A percentile compares a stretch with the other conserved stretches of the same genome.
Conservation (phyloP, 2,797 vertebrate species). For the Okamejei kenojei region DNA sequence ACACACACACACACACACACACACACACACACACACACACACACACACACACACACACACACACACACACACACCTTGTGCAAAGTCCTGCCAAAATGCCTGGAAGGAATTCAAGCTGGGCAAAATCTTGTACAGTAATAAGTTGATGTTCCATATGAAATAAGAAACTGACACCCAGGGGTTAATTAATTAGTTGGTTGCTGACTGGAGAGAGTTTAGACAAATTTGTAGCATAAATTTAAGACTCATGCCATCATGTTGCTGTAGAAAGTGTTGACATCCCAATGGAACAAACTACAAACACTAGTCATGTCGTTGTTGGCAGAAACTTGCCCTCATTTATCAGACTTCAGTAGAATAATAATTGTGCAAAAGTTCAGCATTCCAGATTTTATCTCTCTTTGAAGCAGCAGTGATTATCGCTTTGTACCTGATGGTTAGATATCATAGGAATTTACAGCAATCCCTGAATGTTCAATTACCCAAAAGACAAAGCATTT, state of each 20-base stretch:
- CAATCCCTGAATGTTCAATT: not conserved
- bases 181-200: no score
- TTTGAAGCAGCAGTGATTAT: not conserved
- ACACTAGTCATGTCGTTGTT: not conserved
- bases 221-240: not conserved
- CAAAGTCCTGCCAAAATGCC: no score
- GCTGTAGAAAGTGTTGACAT: not conserved
- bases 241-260: no score
- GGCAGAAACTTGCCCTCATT: not conserved
- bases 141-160: no score
- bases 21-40: no score
- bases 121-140: not conserved
- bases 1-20: no score
- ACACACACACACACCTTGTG: no score
- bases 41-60: no score
- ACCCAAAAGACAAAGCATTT: not conserved
- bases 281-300: not conserved
- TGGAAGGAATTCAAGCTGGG: no score
- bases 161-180: no score
- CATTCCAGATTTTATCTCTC: not conserved
- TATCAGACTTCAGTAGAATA: not conserved
- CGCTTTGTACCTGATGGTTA: not conserved
- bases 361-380: not conserved
- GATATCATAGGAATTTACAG: not conserved
- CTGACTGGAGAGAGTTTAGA: not conserved